Conservation (phyloP, 1,140 invertebrate genomes). For the Nautilus pompilius region DNA sequence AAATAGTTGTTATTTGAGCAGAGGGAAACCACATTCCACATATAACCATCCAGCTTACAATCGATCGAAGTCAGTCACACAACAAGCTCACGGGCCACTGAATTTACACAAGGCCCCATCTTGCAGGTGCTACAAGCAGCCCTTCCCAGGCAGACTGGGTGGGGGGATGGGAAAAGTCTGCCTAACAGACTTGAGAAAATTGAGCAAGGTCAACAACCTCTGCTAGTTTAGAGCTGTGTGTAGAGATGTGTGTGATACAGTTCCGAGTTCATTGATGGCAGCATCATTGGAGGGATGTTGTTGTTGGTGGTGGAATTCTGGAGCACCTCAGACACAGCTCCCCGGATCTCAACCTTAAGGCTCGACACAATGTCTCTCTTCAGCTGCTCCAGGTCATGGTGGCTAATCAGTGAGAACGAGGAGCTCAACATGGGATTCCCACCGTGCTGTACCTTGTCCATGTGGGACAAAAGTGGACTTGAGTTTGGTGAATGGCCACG, state of each 20-base stretch:
- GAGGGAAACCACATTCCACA: too few species aligned
- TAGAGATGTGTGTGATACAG: constrained; percentile 56
- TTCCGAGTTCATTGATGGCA: constrained; percentile 34
- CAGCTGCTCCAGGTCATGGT: constrained; percentile 46
- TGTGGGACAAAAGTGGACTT: constrained; percentile 4
- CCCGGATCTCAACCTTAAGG: constrained; percentile 44
- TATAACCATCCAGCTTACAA: too few species aligned
- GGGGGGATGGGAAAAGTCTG: background rate
- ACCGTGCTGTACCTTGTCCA: too few species aligned
- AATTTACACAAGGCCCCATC: too few species aligned
- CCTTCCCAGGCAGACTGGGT: background rate
- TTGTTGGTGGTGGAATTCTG: constrained; percentile 8
- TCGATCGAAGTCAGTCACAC: too few species aligned
- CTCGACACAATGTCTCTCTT: constrained; percentile 49
- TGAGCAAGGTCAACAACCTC: background rate
- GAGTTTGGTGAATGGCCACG: constrained; percentile 7
- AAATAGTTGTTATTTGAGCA: too few species aligned
- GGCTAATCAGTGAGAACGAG: constrained; percentile 22
- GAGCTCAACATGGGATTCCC: too few species aligned
- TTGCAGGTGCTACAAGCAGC: too few species aligned
- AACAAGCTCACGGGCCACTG: too few species aligned
- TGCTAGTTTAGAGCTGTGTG: constrained; percentile 49
- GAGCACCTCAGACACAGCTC: constrained; percentile 24
- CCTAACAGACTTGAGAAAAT: background rate
- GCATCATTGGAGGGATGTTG: constrained; percentile 14